phyloP scores from a whole-genome alignment of 2,113 vertebrate species.

The Coptodon rendalli region DNA sequence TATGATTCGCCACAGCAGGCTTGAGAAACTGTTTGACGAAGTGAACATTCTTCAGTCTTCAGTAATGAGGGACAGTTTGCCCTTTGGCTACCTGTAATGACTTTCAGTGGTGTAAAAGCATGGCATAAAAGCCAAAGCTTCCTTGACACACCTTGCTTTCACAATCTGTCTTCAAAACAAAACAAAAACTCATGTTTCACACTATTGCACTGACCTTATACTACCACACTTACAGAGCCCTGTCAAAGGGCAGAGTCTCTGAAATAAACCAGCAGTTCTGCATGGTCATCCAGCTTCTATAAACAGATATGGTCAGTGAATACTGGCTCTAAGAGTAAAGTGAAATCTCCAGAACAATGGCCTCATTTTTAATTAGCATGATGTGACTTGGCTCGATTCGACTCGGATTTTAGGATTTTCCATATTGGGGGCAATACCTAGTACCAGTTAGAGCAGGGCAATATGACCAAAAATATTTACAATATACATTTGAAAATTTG shows the following conservation, averaged over 20 bases:
- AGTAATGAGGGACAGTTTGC: not conserved
- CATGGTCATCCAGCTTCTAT: not conserved
- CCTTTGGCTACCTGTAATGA: not conserved
- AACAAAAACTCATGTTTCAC: not conserved
- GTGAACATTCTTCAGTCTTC: not conserved
- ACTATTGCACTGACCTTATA: not conserved
- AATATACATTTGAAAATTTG: no score
- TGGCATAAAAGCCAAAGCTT: not conserved
- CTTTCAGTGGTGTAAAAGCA: not conserved
- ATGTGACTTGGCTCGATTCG: not conserved
- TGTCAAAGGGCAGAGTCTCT: not conserved
- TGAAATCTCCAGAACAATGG: not conserved
- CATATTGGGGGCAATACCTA: no score
- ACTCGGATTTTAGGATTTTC: not conserved
- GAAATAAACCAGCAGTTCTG: not conserved
- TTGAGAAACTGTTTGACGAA: not conserved
- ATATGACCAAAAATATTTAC: no score
- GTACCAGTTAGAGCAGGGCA: no score
- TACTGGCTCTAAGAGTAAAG: not conserved
- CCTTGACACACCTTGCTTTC: not conserved
- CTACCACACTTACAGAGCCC: not conserved
- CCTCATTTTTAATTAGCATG: not conserved
- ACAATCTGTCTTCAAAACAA: not conserved
- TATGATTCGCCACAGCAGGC: not conserved
- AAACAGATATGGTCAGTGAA: not conserved